These are phyloP conservation scores for Branchellion lobata DNA, from an alignment of 2,888 invertebrate genomes.

Conservation along the genomic window DNA sequence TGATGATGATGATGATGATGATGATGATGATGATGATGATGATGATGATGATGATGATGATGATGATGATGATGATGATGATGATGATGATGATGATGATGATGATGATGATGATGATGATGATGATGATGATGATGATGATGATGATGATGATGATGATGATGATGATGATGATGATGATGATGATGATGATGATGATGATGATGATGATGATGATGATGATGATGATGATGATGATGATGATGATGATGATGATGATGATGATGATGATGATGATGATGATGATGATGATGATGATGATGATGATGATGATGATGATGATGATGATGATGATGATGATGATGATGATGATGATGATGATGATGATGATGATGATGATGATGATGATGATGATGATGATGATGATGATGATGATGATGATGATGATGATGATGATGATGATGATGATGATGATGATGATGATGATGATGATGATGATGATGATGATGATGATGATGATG, in stretches of 20 bases:
- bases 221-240: conserved; percentile 17
- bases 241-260: neutral
- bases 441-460: neutral
- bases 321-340: conserved; percentile 4
- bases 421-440: conserved; percentile 2
- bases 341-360: neutral
- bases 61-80: conserved; percentile 7
- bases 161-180: conserved; percentile 10
- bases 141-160: neutral
- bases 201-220: neutral
- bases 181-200: conserved; percentile 2
- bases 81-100: conserved; percentile 4
- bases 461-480: conserved; percentile 17
- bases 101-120: neutral
- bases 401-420: conserved; percentile 10
- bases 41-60: neutral
- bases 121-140: conserved; percentile 11
- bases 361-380: conserved; percentile 11
- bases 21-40: conserved; percentile 14
- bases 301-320: conserved; percentile 7
- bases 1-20: neutral
- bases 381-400: neutral
- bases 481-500: neutral
- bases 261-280: conserved; percentile 14
- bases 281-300: neutral